Evolutionary conservation across 2,888 invertebrate genomes (phyloP).

Genomic region (Athetis lepigone): DNA sequence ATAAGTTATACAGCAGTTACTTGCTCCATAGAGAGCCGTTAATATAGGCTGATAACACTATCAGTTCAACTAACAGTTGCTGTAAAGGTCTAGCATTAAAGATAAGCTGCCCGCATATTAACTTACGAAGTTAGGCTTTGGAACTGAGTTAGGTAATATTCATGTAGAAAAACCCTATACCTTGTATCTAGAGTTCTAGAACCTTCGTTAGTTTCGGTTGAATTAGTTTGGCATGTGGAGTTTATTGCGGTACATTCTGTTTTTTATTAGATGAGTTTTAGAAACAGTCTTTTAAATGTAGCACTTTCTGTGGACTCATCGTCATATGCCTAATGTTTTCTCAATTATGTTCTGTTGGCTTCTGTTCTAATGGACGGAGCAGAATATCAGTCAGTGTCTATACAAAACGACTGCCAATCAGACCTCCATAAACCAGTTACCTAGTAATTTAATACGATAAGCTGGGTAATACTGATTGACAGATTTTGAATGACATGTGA

Average conservation of each 20-base stretch:
- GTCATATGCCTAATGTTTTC: no score
- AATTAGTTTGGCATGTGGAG: background rate
- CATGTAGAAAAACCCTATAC: conserved; percentile 34
- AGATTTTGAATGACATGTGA: no score
- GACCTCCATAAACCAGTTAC: no score
- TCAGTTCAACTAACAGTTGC: conserved; percentile 43
- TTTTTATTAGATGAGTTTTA: background rate
- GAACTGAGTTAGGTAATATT: conserved; percentile 23
- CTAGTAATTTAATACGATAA: no score
- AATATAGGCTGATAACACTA: conserved; percentile 50
- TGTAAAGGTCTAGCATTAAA: conserved; percentile 50
- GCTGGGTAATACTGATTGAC: no score
- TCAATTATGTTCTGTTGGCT: no score
- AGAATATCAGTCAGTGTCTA: no score
- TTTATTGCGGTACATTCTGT: background rate
- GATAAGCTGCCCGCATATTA: conserved; percentile 62
- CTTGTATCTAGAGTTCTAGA: background rate
- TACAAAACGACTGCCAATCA: no score
- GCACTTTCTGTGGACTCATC: no score
- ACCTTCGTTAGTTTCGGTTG: background rate
- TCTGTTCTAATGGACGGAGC: no score
- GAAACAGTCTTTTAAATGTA: no score
- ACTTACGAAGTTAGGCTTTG: conserved; percentile 40
- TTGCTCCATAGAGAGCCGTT: conserved; percentile 45
- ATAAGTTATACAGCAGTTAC: conserved; percentile 33